phyloP scores from a whole-genome alignment of 2,797 vertebrate species.

The Cottoperca gobio region DNA sequence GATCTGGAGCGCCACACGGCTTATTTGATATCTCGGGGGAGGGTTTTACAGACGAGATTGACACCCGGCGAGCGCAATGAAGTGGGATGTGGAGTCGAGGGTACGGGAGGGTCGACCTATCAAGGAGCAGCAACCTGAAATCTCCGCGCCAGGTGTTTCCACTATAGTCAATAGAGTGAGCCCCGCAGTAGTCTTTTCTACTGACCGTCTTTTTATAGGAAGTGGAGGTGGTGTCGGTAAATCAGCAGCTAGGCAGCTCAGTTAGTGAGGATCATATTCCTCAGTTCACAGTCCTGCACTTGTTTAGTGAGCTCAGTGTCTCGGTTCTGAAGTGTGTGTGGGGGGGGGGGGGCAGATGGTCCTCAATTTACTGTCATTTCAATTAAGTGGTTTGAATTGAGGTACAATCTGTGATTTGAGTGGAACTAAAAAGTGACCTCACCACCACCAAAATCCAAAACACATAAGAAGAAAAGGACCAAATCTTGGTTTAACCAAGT shows the following conservation, averaged over 20 bases:
- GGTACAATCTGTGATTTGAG: background rate
- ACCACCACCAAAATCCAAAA: background rate
- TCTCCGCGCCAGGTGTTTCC: conserved; percentile 66
- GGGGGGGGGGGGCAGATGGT: background rate
- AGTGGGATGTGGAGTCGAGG: conserved; percentile 20
- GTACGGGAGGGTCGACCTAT: conserved; percentile 69
- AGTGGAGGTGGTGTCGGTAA: background rate
- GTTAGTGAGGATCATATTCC: background rate
- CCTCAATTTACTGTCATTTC: background rate
- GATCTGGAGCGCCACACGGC: conserved; percentile 32
- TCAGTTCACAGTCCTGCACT: too few species aligned
- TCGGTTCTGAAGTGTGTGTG: background rate
- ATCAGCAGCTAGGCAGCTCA: background rate
- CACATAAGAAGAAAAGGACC: background rate
- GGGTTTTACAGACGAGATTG: conserved; percentile 71
- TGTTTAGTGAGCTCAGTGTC: background rate
- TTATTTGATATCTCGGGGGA: conserved; percentile 82
- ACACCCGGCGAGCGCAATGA: conserved; percentile 70
- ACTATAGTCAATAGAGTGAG: conserved; percentile 1
- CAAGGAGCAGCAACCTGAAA: conserved; percentile 42
- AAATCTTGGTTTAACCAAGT: background rate
- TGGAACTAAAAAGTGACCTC: background rate
- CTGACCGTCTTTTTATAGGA: background rate
- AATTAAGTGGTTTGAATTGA: background rate
- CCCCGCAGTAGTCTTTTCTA: conserved; percentile 3